phyloP scores from a whole-genome alignment of 2,113 vertebrate genomes.

The western clawed frog (Xenopus tropicalis) region UCB_Xtro_10.0 CM004450.2:103075501-103076000 shows the following conservation, averaged over 20 bases:
- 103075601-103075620: too few species aligned
- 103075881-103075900: background rate
- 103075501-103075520: too few species aligned
- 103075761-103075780: constrained; percentile 40
- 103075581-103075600: too few species aligned
- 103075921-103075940: too few species aligned
- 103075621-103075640: background rate
- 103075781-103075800: constrained; percentile 37
- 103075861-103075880: background rate
- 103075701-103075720: constrained; percentile 28
- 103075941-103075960: too few species aligned
- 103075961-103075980: too few species aligned
- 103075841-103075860: background rate
- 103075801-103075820: constrained; percentile 24
- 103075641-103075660: constrained; percentile 9
- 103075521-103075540: too few species aligned
- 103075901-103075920: too few species aligned
- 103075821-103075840: constrained; percentile 21
- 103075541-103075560: too few species aligned
- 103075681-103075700: constrained; percentile 36
- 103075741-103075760: constrained; percentile 35
- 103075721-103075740: constrained; percentile 37
- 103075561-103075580: too few species aligned
- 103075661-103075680: background rate
- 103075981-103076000: too few species aligned